These are phyloP conservation scores for Haemorhous mexicanus DNA, from an alignment of 2,113 vertebrate species.

Conservation along the genomic window DNA sequence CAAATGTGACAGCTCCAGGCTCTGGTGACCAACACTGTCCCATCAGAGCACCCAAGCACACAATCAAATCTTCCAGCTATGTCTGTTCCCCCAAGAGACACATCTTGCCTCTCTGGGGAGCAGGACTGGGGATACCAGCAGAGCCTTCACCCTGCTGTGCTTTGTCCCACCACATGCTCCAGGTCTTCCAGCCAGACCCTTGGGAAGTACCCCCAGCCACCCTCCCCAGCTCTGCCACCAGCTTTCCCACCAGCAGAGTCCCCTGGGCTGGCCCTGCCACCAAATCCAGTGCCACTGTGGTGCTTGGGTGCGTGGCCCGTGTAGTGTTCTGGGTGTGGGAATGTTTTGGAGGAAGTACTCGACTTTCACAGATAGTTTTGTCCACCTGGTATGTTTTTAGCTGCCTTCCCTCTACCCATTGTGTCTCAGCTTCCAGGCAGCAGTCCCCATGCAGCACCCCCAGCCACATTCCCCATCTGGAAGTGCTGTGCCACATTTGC, in stretches of 20 bases:
- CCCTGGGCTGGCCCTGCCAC: not conserved
- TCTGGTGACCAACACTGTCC: not conserved
- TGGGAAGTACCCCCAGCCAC: not conserved
- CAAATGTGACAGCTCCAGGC: not conserved
- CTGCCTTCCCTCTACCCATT: not conserved
- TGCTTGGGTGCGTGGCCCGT: not conserved
- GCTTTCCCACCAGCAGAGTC: not conserved
- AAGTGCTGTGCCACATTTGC: not conserved
- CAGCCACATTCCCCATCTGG: not conserved
- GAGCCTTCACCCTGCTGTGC: rapidly evolving
- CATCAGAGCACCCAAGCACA: rapidly evolving
- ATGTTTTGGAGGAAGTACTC: not conserved
- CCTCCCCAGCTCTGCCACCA: not conserved
- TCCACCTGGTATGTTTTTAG: not conserved
- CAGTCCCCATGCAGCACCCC: not conserved
- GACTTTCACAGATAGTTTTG: not conserved
- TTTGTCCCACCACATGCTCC: not conserved
- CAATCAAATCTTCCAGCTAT: not conserved
- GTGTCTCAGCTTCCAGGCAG: not conserved
- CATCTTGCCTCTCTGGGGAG: not conserved
- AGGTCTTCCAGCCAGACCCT: conserved; percentile 15
- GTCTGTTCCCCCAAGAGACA: not conserved
- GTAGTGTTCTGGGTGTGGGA: not conserved
- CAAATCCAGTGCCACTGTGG: not conserved
- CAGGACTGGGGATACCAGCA: not conserved